These are phyloP conservation scores for Sebastes taczanowskii DNA, from an alignment of 2,797 vertebrate species.

Conservation along the genomic window DNA sequence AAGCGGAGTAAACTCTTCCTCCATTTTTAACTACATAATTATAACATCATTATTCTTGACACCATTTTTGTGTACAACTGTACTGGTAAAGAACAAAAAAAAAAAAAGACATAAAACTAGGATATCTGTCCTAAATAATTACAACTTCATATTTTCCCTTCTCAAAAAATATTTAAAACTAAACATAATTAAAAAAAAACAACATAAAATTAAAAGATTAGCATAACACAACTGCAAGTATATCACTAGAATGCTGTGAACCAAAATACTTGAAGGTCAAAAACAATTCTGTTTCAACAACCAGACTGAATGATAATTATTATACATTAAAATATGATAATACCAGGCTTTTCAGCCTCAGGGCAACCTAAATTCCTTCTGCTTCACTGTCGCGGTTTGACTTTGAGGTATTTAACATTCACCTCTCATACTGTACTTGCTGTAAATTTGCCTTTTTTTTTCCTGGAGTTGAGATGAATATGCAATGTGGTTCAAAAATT, in stretches of 20 bases:
- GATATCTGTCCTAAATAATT: constrained; percentile 72
- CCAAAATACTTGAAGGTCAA: constrained; percentile 64
- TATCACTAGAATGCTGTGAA: constrained; percentile 65
- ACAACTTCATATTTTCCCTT: constrained; percentile 69
- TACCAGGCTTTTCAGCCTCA: constrained; percentile 41
- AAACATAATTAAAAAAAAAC: constrained; percentile 44
- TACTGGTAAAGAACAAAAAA: constrained; percentile 48
- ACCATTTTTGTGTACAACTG: constrained; percentile 57
- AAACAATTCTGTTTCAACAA: constrained; percentile 60
- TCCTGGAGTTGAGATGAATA: constrained; percentile 62
- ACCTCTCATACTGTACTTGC: constrained; percentile 51
- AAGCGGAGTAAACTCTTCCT: constrained; percentile 37
- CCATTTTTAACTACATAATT: constrained; percentile 50
- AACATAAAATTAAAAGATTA: constrained; percentile 55
- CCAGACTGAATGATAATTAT: constrained; percentile 65
- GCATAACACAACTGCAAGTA: constrained; percentile 66
- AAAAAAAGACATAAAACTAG: constrained; percentile 50
- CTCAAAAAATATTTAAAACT: constrained; percentile 65
- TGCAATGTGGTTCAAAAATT: constrained; percentile 45
- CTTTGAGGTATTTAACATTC: constrained; percentile 74
- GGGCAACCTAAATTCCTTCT: constrained; percentile 51
- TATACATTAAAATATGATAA: constrained; percentile 72
- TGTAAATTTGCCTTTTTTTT: constrained; percentile 58
- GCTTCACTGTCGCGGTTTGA: constrained; percentile 57
- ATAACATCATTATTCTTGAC: constrained; percentile 58